Evolutionary conservation across 1,140 invertebrate genomes (phyloP).

Genomic region (Pissodes strobi): DNA sequence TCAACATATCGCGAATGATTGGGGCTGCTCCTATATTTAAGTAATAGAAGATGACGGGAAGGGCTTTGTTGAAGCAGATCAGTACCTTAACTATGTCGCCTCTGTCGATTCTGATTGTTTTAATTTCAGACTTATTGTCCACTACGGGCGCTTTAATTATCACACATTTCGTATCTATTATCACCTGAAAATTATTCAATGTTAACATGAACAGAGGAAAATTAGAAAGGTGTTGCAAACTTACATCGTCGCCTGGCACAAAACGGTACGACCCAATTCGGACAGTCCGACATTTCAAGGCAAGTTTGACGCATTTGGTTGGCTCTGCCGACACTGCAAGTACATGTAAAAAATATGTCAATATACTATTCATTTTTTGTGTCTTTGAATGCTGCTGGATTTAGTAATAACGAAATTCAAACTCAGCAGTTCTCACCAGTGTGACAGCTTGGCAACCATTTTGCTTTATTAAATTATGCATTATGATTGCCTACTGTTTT

Average conservation of each 20-base stretch:
- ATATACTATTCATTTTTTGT: too few species aligned
- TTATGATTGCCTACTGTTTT: too few species aligned
- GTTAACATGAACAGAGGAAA: too few species aligned
- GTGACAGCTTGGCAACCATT: too few species aligned
- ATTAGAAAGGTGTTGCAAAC: constrained; percentile 31
- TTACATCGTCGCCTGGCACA: constrained; percentile 67
- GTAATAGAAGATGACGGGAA: constrained; percentile 80
- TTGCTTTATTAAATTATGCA: too few species aligned
- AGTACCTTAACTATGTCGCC: constrained; percentile 73
- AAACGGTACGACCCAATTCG: constrained; percentile 80
- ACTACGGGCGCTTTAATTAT: constrained; percentile 69
- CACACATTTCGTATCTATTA: constrained; percentile 68
- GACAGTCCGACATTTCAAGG: constrained; percentile 68
- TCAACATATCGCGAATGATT: constrained; percentile 69
- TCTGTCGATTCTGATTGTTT: constrained; percentile 66
- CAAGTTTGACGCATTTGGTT: constrained; percentile 4
- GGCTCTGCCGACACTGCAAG: constrained; percentile 7
- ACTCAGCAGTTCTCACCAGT: too few species aligned
- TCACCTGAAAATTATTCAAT: constrained; percentile 57
- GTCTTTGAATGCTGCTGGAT: too few species aligned
- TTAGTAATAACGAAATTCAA: too few species aligned
- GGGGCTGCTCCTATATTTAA: constrained; percentile 67
- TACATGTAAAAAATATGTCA: background rate
- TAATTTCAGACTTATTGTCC: constrained; percentile 62
- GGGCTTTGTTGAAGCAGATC: constrained; percentile 71